These are phyloP conservation scores for Erythrocebus patas DNA, from an alignment of 2,113 vertebrate genomes.

Conservation along the genomic window DNA sequence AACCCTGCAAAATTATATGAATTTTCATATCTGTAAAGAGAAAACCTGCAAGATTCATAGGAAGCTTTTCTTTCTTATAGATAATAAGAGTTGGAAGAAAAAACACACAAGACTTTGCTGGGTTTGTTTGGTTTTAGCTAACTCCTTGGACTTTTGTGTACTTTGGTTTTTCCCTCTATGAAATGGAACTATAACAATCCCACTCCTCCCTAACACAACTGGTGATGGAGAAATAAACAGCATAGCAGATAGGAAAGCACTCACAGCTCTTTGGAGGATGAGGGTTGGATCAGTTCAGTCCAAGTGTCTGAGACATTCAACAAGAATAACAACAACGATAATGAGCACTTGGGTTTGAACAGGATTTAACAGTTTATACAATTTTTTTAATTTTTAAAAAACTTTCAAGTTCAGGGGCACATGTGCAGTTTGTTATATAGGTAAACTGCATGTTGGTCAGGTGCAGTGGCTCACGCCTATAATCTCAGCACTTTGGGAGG, in stretches of 20 bases:
- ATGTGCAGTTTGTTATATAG: too few species aligned
- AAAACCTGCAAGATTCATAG: neutral
- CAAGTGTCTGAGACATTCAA: neutral
- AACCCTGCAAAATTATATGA: neutral
- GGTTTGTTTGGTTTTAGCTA: neutral
- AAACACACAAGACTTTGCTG: neutral
- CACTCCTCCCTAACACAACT: neutral
- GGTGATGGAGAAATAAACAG: neutral
- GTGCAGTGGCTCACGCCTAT: too few species aligned
- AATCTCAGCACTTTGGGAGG: too few species aligned
- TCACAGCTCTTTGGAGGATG: neutral
- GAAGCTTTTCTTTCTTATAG: conserved; percentile 6
- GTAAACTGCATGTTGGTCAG: too few species aligned
- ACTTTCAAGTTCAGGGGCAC: too few species aligned
- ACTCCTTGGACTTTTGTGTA: neutral
- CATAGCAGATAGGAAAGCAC: neutral
- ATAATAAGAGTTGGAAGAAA: neutral
- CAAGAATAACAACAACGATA: neutral
- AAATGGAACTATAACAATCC: neutral
- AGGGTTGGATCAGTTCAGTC: neutral
- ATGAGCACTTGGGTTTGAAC: neutral
- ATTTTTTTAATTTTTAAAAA: neutral
- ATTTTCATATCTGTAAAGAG: conserved; percentile 33
- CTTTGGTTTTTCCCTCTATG: neutral
- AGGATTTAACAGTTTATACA: neutral